These are phyloP conservation scores for Ptychoptera contaminata DNA, from an alignment of 2,888 invertebrate genomes.

Conservation along the genomic window DNA sequence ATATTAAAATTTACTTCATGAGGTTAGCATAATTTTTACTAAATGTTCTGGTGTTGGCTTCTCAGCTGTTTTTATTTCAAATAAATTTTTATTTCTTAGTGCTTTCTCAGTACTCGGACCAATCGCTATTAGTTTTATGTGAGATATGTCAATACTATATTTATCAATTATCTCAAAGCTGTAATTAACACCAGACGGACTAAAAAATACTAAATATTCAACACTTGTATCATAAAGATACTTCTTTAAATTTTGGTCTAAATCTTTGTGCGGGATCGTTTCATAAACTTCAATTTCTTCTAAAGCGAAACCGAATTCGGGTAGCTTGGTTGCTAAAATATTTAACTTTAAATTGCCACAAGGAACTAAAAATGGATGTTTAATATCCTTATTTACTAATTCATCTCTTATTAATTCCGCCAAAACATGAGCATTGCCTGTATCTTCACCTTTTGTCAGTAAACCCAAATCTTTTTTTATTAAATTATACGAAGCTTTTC, in stretches of 20 bases:
- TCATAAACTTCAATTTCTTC: slow-evolving; percentile 38
- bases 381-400: slow-evolving; percentile 21
- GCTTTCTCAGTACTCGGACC: slow-evolving; percentile 39
- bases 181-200: slow-evolving; percentile 39
- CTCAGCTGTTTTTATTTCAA: slow-evolving; percentile 32
- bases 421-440: slow-evolving; percentile 37
- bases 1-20: too few species aligned
- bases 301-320: slow-evolving; percentile 26
- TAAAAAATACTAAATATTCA: slow-evolving; percentile 40
- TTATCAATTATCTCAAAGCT: slow-evolving; percentile 30
- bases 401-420: slow-evolving; percentile 20
- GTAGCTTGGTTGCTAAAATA: slow-evolving; percentile 30
- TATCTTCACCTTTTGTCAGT: slow-evolving; percentile 34
- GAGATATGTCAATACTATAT: slow-evolving; percentile 19
- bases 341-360: slow-evolving; percentile 40
- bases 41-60: slow-evolving; percentile 37
- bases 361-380: slow-evolving; percentile 36
- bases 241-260: slow-evolving; percentile 29
- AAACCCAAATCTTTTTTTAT: slow-evolving; percentile 31
- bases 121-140: slow-evolving; percentile 36
- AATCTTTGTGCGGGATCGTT: slow-evolving; percentile 32
- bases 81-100: slow-evolving; percentile 30
- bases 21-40: slow-evolving; percentile 24
- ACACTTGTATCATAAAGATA: slow-evolving; percentile 28
- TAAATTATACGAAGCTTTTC: slow-evolving; percentile 35